Percentiles rank a stretch among this genome's conserved stretches.
Evolutionary conservation across 2,113 vertebrate genomes (phyloP).

Genomic region (Megaleporinus macrocephalus): DNA sequence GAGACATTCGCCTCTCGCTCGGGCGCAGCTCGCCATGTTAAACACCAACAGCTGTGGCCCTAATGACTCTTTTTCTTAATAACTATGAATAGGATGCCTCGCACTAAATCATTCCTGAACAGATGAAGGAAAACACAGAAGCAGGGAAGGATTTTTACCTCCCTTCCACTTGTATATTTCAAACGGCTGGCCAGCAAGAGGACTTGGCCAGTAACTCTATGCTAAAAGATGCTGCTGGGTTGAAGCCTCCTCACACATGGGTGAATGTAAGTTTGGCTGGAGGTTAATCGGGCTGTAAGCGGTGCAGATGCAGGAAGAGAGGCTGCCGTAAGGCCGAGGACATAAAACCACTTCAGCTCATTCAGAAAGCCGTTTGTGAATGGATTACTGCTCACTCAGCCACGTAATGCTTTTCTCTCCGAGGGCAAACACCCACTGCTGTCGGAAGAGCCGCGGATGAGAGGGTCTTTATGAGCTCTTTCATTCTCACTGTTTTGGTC

Average conservation of each 20-base stretch:
- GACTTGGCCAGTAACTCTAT: not conserved
- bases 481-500: not conserved
- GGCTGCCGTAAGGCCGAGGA: slow-evolving; percentile 38
- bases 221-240: not conserved
- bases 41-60: slow-evolving; percentile 29
- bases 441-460: slow-evolving; percentile 23
- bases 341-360: slow-evolving; percentile 52
- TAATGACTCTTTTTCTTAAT: slow-evolving; percentile 27
- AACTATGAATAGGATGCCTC: slow-evolving; percentile 20
- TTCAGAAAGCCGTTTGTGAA: slow-evolving; percentile 52
- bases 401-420: slow-evolving; percentile 55
- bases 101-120: slow-evolving; percentile 18
- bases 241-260: slow-evolving; percentile 6
- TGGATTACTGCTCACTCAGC: slow-evolving; percentile 57
- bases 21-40: slow-evolving; percentile 18
- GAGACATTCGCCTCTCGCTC: slow-evolving; percentile 17
- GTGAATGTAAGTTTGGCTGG: slow-evolving; percentile 28
- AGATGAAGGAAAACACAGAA: not conserved
- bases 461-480: slow-evolving; percentile 25
- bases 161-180: slow-evolving; percentile 19
- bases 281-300: slow-evolving; percentile 50
- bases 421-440: slow-evolving; percentile 49
- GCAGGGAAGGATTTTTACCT: not conserved
- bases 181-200: not conserved
- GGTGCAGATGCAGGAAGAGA: slow-evolving; percentile 28